phyloP scores from a whole-genome alignment of 2,113 vertebrate genomes.

The Poecile atricapillus region DNA sequence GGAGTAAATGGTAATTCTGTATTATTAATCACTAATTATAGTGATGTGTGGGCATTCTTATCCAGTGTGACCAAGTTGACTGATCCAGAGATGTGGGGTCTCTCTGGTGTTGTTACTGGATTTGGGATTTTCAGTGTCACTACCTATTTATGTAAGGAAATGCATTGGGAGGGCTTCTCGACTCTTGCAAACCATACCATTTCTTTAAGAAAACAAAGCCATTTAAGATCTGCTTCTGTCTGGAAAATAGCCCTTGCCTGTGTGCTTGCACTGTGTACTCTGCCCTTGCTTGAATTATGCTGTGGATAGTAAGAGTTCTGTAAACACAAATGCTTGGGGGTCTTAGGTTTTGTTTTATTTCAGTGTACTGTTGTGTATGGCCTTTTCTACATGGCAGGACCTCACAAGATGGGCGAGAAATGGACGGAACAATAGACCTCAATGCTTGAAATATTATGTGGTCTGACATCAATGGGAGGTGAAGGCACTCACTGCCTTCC shows the following conservation, averaged over 20 bases:
- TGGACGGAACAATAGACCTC: neutral
- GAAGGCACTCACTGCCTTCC: neutral
- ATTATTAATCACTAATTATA: no score
- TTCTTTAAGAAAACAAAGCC: neutral
- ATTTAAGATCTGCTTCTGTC: neutral
- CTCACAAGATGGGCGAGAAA: neutral
- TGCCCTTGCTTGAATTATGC: neutral
- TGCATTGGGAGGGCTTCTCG: neutral
- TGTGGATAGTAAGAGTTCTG: neutral
- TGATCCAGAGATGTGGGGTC: neutral
- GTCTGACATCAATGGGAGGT: neutral
- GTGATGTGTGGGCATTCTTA: neutral
- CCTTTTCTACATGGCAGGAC: neutral
- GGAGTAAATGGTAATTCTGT: neutral
- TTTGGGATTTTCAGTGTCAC: neutral
- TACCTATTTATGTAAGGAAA: neutral
- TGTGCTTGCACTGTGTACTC: neutral
- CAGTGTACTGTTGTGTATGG: neutral
- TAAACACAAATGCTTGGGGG: neutral
- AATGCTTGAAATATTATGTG: neutral
- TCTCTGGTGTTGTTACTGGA: neutral
- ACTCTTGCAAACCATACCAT: accelerated
- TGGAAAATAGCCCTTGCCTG: neutral
- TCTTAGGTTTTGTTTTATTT: neutral
- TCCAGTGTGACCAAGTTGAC: neutral